Evolutionary conservation across 2,797 vertebrate genomes (phyloP), one percentile per base, ranked within the genome.

Genomic region (Scomberomorus guttatus): DNA sequence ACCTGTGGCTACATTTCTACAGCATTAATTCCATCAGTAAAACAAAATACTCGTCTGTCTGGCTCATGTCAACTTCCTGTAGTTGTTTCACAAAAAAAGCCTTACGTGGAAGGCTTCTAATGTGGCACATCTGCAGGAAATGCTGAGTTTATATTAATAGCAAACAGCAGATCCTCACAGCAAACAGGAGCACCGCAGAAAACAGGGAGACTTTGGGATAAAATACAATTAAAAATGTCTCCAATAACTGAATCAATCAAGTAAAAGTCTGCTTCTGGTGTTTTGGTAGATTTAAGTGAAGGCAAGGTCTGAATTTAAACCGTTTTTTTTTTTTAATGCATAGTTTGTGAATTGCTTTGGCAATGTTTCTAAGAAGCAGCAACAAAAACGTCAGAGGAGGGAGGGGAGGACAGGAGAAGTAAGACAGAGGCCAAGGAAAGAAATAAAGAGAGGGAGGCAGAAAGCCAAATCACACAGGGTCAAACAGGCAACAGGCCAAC

Each of bases 401-500:
- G 4, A 12, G 55, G 5, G n/a, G 24, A 42, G 22, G 12, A 64
- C 60, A 66, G 48, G 48, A 52, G 51, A 39, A 65, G 54, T 22
- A 55, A 57, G 69, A 50, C 6, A 1, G 64, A 66, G 13, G 68
- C 56, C 62, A 37, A 69, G 20, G 5, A n/a, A 24, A 70, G 29
- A 34, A 59, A 69, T 3, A 57, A 9, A 60, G 11, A 37, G 50
- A 37, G 34, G 25, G n/a, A 44, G 77, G 70, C 72, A 76, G 5
- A 3, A n/a, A 79, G 82, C 71, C 84, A 89, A 80, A 70, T 62
- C 64, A 65, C 15, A 70, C 11, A 50, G 85, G 77, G 82, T 89
- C 81, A 72, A 60, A 78, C 64, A 71, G 87, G 81, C 88, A 67
- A 22, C 11, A 17, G 80, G 75, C 82, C 88, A 85, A 56, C 61